Conservation (phyloP, 23 tunicate species). For the Halocynthia roretzi region DNA sequence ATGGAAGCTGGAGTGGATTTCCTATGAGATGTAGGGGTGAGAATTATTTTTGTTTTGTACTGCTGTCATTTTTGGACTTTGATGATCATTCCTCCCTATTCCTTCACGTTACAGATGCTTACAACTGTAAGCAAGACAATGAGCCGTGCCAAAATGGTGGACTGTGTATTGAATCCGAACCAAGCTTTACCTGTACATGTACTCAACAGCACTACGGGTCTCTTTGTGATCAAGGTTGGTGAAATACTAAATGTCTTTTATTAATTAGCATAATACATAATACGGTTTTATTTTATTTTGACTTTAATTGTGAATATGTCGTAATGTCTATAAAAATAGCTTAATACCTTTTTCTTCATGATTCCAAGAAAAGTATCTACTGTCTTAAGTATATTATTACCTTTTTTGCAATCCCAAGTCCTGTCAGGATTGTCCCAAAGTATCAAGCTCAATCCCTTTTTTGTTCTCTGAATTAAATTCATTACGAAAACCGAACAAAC, state of each 20-base stretch:
- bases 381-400: too few relatives aligned
- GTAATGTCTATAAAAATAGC: not conserved
- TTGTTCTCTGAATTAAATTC: too few relatives aligned
- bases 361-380: too few relatives aligned
- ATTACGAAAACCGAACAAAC: too few relatives aligned
- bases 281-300: too few relatives aligned
- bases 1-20: conserved; percentile 39
- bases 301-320: too few relatives aligned
- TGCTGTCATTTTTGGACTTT: too few relatives aligned
- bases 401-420: too few relatives aligned
- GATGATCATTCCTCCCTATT: not conserved
- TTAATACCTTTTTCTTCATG: not conserved
- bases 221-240: conserved; percentile 46
- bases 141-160: conserved; percentile 44
- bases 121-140: conserved; percentile 28
- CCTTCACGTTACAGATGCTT: conserved; percentile 12
- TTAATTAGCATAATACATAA: not conserved
- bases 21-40: conserved; percentile 39
- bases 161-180: conserved; percentile 35
- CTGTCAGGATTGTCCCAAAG: too few relatives aligned
- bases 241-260: not conserved
- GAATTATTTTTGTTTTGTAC: not conserved
- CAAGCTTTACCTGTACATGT: conserved; percentile 40
- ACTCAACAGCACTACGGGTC: conserved; percentile 19
- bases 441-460: too few relatives aligned